Conservation (phyloP, 2,113 vertebrate species). For the Australoheros scitulus region DNA sequence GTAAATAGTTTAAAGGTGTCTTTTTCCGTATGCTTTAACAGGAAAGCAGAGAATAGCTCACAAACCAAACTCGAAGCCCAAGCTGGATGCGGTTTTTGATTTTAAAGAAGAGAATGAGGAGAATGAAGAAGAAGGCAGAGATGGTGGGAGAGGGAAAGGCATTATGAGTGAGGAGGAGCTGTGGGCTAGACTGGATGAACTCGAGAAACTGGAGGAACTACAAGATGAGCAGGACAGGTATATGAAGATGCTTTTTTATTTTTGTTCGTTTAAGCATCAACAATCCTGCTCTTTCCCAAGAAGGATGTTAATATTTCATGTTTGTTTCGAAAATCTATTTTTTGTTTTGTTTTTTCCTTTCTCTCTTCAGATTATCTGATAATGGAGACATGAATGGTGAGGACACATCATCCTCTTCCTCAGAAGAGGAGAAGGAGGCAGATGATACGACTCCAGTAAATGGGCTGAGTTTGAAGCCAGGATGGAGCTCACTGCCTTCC, state of each 20-base stretch:
- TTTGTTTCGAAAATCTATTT: background rate
- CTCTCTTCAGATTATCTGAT: slow-evolving; percentile 76
- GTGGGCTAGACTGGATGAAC: slow-evolving; percentile 91
- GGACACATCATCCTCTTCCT: slow-evolving; percentile 82
- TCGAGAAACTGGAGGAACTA: slow-evolving; percentile 87
- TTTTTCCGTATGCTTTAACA: slow-evolving; percentile 62
- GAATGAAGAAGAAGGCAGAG: slow-evolving; percentile 60
- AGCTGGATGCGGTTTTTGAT: slow-evolving; percentile 79
- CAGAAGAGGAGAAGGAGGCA: slow-evolving; percentile 90
- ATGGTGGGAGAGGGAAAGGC: slow-evolving; percentile 44
- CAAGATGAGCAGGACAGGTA: slow-evolving; percentile 88
- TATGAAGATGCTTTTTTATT: background rate
- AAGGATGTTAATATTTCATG: slow-evolving; percentile 22
- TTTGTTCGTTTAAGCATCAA: background rate
- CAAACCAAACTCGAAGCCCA: slow-evolving; percentile 91
- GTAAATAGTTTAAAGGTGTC: background rate
- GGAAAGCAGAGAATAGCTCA: slow-evolving; percentile 89
- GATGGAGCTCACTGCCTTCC: slow-evolving; percentile 32
- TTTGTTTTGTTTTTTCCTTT: background rate
- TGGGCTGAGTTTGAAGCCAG: slow-evolving; percentile 63
- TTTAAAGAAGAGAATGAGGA: slow-evolving; percentile 68
- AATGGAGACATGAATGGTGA: slow-evolving; percentile 82
- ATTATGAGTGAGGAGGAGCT: slow-evolving; percentile 85
- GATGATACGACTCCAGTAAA: slow-evolving; percentile 65
- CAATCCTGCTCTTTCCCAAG: background rate